Evolutionary conservation across 2,113 vertebrate genomes (phyloP), one percentile per base, ranked within the genome.

Genomic region (Leiothrix lutea): DNA sequence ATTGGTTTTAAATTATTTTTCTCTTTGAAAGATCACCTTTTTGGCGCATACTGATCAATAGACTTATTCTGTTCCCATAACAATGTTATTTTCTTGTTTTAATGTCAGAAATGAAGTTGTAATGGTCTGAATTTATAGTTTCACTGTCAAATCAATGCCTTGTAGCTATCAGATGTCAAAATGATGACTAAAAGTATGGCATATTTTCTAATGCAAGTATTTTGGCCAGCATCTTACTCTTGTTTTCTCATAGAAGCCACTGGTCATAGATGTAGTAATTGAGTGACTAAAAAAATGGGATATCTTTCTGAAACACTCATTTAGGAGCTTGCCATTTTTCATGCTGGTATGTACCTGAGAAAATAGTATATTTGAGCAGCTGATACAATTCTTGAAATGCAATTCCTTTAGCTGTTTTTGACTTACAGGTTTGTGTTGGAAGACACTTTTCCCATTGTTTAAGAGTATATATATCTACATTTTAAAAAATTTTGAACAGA

Each of bases 151-250:
- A 92, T 96, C 88, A 91, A 77, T 96, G 73, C 31, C 16, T 75
- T 73, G 13, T 94, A 64, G 85, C 66, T 96, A 73, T 95, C 84
- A 69, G 54, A 58, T 91, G 65, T 78, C 83, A 93, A 88, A 95
- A 71, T 86, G 70, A 86, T 89, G 77, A 66, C 73, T 92, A 61
- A 72, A 93, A 79, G 17, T 89, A 44, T 66, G 40, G 17, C 24
- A 5, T 65, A 61, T 85, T 81, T 54, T 65, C 11, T 80, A 91
- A 75, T 65, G 74, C 24, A 94, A 80, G 94, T 90, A 80, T 87
- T 88, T 91, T 89, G 56, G 65, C 38, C 25, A 26, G 61, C 14
- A 38, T n/a, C 69, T 94, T 92, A 42, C 26, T 78, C 21, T 77
- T 85, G 38, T 64, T 85, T 15, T 75, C 74, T 91, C 74, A 54